A percentile compares a stretch with the other conserved stretches of the same genome.
These are phyloP conservation scores for Phrixothrix hirtus DNA, from an alignment of 2,888 invertebrate species.

Conservation along the genomic window DNA sequence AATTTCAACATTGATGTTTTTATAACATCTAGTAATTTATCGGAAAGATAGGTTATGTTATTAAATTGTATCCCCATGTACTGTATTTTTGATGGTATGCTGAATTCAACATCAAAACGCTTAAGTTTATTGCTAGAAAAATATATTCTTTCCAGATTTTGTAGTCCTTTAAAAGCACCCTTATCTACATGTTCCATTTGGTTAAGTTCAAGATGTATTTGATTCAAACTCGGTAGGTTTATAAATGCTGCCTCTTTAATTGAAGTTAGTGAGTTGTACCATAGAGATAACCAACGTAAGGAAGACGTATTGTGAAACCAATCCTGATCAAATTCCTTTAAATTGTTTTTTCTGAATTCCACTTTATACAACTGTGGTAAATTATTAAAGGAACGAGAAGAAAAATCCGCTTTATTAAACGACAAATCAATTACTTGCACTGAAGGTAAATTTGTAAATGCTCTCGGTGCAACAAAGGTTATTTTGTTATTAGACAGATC, in stretches of 20 bases:
- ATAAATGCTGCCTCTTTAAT: not conserved
- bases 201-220: not conserved
- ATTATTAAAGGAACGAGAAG: not conserved
- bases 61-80: constrained; percentile 10
- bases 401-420: not conserved
- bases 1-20: constrained; percentile 2
- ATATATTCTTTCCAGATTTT: not conserved
- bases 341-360: not conserved
- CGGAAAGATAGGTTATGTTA: constrained; percentile 2
- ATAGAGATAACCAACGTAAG: not conserved
- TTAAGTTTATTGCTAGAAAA: not conserved
- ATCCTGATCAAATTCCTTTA: not conserved
- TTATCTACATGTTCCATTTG: not conserved
- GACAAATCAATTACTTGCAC: not conserved
- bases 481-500: not conserved
- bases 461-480: not conserved
- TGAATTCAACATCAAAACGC: constrained; percentile 4
- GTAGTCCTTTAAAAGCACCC: not conserved
- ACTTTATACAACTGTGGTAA: not conserved
- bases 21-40: not conserved
- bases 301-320: not conserved
- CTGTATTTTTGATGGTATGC: constrained; percentile 1
- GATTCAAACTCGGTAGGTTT: not conserved
- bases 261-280: not conserved
- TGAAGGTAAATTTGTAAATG: not conserved